A percentile compares a stretch with the other conserved stretches of the same genome.
Evolutionary conservation across 2,888 invertebrate species (phyloP).

Genomic region (Tiliacea citrago): DNA sequence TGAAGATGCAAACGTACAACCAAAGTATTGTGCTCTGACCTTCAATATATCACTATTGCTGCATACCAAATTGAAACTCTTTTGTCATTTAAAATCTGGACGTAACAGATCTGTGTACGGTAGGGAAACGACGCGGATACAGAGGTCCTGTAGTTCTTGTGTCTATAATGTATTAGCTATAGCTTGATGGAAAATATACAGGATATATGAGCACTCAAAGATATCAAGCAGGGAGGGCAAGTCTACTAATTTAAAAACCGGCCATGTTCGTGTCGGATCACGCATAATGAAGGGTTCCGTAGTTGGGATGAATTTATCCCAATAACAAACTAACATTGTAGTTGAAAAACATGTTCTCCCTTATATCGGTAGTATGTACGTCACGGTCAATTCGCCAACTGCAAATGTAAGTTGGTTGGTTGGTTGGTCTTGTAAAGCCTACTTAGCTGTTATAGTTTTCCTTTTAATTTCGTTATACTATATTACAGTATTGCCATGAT

Average conservation of each 20-base stretch:
- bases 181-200: conserved; percentile 10
- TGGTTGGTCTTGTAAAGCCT: no score
- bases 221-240: not conserved
- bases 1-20: not conserved
- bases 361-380: no score
- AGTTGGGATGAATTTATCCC: no score
- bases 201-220: not conserved
- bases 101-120: not conserved
- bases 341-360: no score
- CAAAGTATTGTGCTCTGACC: conserved; percentile 2
- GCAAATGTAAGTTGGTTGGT: no score
- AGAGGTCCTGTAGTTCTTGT: conserved; percentile 3
- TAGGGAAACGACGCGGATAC: not conserved
- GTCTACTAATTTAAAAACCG: not conserved
- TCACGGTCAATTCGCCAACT: no score
- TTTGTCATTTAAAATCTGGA: conserved; percentile 8
- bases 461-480: no score
- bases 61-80: not conserved
- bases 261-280: no score
- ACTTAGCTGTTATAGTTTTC: no score
- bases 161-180: conserved; percentile 1
- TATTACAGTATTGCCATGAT: no score
- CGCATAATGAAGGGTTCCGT: no score
- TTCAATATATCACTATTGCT: conserved; percentile 1
- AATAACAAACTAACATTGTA: no score